Conservation (phyloP, 2,113 vertebrate species). For the Struthio camelus region DNA sequence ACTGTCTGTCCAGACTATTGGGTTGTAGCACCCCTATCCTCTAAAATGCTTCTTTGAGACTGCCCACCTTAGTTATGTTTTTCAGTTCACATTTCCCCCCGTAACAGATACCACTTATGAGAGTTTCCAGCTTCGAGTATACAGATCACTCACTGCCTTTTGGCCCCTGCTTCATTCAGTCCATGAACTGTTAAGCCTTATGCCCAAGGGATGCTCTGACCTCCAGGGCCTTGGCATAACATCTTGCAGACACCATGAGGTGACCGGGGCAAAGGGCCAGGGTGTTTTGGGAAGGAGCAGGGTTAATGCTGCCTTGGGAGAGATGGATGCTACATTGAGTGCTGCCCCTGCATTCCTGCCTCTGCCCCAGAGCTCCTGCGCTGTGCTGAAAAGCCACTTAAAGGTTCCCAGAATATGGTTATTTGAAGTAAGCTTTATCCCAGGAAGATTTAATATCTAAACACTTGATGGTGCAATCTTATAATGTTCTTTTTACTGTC, state of each 20-base stretch:
- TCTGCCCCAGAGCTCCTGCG: neutral
- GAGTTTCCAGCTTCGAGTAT: neutral
- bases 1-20: too few relatives aligned
- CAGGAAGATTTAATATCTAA: neutral
- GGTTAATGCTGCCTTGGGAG: neutral
- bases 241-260: neutral
- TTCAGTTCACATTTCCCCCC: too few relatives aligned
- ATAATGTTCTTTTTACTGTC: neutral
- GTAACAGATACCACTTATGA: neutral
- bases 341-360: neutral
- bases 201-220: fast-evolving
- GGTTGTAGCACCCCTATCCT: too few relatives aligned
- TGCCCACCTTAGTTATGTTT: too few relatives aligned
- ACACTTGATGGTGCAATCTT: neutral
- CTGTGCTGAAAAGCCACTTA: neutral
- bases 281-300: neutral
- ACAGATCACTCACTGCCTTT: fast-evolving
- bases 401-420: neutral
- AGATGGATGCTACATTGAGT: neutral
- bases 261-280: neutral
- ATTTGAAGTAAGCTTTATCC: neutral
- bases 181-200: neutral
- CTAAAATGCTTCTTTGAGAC: too few relatives aligned
- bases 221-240: neutral
- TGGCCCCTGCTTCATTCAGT: neutral